Evolutionary conservation across 1,140 invertebrate species (phyloP), one percentile per base, ranked within the genome.

Genomic region (Rhyacophila brunnea): DNA sequence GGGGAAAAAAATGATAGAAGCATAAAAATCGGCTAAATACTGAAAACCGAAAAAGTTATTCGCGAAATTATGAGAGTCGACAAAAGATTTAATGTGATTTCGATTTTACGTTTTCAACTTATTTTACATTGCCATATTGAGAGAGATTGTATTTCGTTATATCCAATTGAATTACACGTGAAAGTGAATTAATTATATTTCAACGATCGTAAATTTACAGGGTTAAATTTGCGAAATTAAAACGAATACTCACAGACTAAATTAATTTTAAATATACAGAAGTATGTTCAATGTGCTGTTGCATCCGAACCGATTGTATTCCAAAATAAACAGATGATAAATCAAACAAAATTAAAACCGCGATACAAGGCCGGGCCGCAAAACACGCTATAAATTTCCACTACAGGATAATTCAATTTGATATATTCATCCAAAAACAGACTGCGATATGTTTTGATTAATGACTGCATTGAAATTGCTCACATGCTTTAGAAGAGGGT

Each of bases 361-460:
- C 17, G 11, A 45, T 18, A 35, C 35, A 11, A 11, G 53, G n/a
- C 14, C 20, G 10, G 44, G n/a, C 34, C 48, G 28, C 58, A 36
- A 35, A 60, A 52, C 40, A 47, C 58, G 38, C 58, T 28, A 60
- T 60, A 60, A 60, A 60, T 60, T 60, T 60, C 42, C 38, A 60
- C 55, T 50, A 58, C 35, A 32, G 57, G 48, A 60, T 60, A 52
- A 53, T 60, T 60, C 44, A 60, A 60, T 60, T 60, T 53, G 58
- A 60, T 52, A 53, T 52, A 60, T 60, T 58, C 56, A 58, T 58
- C 46, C 20, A 28, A 13, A 18, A 40, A 40, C 47, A 36, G 36
- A 35, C 40, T 36, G 23, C 42, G 14, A 44, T 42, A 38, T 51
- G 43, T 44, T 61, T 49, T 61, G 59, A 61, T 61, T 61, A 61